Conservation (phyloP, 2,113 vertebrate genomes). For the Ameiurus melas region DNA sequence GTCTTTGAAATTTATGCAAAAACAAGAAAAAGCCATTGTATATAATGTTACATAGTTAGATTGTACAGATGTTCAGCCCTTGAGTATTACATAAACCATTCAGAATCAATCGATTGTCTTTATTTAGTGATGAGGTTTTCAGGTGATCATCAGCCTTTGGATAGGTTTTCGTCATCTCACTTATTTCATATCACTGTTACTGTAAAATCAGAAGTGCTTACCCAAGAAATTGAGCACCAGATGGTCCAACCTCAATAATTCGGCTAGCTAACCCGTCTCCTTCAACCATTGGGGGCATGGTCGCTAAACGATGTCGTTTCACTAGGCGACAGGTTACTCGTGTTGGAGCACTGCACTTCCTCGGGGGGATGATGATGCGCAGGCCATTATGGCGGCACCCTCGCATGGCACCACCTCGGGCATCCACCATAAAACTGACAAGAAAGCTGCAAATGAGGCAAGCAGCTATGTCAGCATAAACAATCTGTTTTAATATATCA, state of each 20-base stretch:
- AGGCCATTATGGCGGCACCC: slow-evolving; percentile 95
- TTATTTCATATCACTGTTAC: not conserved
- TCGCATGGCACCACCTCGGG: slow-evolving; percentile 94
- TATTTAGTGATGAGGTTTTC: not conserved
- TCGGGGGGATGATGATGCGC: slow-evolving; percentile 91
- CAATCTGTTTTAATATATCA: not conserved
- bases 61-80: not conserved
- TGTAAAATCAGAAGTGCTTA: slow-evolving; percentile 69
- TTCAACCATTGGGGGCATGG: slow-evolving; percentile 97
- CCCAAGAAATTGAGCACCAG: slow-evolving; percentile 98
- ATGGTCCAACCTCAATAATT: slow-evolving; percentile 94
- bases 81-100: not conserved
- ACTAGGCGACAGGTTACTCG: slow-evolving; percentile 94
- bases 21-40: slow-evolving; percentile 16
- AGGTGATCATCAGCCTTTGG: not conserved
- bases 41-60: not conserved
- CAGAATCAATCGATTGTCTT: not conserved
- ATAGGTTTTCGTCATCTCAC: not conserved
- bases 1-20: slow-evolving; percentile 18
- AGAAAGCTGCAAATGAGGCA: slow-evolving; percentile 82
- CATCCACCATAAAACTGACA: slow-evolving; percentile 99
- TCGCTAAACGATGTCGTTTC: slow-evolving; percentile 92
- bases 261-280: slow-evolving; percentile 93
- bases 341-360: slow-evolving; percentile 93
- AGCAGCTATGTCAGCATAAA: not conserved